Conservation (phyloP, 2,113 vertebrate species). For the Progne subis region DNA sequence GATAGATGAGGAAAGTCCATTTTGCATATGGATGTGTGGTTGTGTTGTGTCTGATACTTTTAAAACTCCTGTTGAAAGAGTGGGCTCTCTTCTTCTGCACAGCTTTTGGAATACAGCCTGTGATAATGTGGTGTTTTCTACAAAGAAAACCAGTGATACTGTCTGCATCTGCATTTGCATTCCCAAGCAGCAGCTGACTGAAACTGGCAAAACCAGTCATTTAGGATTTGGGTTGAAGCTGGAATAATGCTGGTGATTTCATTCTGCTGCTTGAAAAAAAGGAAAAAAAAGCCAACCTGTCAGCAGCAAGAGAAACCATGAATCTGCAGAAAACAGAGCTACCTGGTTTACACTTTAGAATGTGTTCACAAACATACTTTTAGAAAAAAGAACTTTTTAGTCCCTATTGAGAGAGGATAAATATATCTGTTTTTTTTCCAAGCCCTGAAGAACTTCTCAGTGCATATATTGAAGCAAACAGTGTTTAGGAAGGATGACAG, state of each 20-base stretch:
- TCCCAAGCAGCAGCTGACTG: slow-evolving; percentile 1
- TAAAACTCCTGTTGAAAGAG: not conserved
- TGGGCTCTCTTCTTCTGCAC: not conserved
- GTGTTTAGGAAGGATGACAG: not conserved
- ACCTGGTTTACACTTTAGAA: not conserved
- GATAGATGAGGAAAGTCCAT: not conserved
- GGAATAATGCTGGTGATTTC: not conserved
- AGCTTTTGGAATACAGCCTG: not conserved
- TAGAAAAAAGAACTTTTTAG: not conserved
- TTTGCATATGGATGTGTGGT: not conserved
- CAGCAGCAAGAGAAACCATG: not conserved
- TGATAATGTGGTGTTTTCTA: not conserved
- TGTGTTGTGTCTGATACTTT: not conserved
- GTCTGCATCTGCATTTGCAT: slow-evolving; percentile 32
- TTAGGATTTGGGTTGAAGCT: slow-evolving; percentile 6
- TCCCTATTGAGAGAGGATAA: not conserved
- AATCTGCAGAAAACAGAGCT: not conserved
- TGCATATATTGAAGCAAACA: not conserved
- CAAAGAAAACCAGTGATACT: not conserved
- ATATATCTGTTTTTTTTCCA: not conserved
- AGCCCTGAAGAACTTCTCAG: not conserved
- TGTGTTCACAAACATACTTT: not conserved
- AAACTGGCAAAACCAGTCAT: slow-evolving; percentile 46
- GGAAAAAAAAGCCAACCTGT: not conserved
- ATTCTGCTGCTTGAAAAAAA: not conserved